Evolutionary conservation across 2,888 invertebrate species (phyloP).

Genomic region (Acanthosepion lycidas): DNA sequence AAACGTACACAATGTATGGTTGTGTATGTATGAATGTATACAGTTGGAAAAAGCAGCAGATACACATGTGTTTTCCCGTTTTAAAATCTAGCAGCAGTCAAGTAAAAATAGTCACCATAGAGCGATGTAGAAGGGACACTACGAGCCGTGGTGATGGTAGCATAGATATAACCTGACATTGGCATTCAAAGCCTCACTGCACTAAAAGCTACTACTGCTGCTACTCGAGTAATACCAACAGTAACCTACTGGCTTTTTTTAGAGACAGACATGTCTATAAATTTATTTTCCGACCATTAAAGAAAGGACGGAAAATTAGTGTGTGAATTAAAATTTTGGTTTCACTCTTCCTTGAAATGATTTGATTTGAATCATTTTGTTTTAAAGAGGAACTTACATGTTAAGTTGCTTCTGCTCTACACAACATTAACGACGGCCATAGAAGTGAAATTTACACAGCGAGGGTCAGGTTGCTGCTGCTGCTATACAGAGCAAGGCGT

Average conservation of each 20-base stretch:
- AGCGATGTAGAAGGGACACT: neutral
- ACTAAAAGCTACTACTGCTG: neutral
- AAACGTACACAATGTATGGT: neutral
- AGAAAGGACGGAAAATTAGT: neutral
- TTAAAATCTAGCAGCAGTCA: neutral
- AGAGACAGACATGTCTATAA: neutral
- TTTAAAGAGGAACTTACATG: neutral
- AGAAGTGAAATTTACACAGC: neutral
- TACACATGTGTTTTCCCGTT: neutral
- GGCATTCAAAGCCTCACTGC: slow-evolving; percentile 13
- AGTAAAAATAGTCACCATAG: neutral
- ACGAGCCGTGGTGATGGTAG: neutral
- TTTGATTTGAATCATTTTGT: neutral
- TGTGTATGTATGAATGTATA: neutral
- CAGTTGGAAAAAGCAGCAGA: neutral
- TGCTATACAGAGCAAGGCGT: neutral
- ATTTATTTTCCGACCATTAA: neutral
- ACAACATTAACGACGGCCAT: slow-evolving; percentile 11
- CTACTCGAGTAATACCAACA: neutral
- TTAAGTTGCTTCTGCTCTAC: neutral
- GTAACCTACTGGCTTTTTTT: neutral
- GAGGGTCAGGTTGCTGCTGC: neutral
- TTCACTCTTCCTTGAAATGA: neutral
- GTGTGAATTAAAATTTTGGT: neutral
- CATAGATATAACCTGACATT: neutral